Evolutionary conservation across 2,797 vertebrate species (phyloP), one percentile per base, ranked within the genome.

Genomic region (Intellagama lesueurii): DNA sequence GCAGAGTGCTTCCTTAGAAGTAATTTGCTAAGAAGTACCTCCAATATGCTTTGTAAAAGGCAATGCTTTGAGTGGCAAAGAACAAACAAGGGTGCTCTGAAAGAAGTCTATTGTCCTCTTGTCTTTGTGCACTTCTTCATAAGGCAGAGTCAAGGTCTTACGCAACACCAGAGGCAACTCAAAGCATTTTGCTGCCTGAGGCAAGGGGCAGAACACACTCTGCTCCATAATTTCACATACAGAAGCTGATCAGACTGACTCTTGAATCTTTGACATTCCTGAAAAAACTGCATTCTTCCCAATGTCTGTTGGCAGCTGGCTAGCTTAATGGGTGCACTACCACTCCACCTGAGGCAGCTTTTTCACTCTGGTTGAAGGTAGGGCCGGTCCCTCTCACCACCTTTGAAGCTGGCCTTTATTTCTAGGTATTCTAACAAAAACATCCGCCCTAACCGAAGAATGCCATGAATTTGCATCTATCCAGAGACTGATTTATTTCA

Each of bases 1-100:
- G 26, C 24, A 56, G 69, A 81, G 64, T 60, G 40, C 40, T 88
- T 35, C 52, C 52, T 73, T 35, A 32, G 84, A 82, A 85, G 5
- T 52, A 40, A 28, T 80, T 90, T 28, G 17, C 87, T 40, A 80
- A 75, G 88, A 70, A 5, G 0, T 87, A 82, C 79, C 88, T 76
- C 85, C 49, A 16, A 3, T 19, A 16, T 28, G 26, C 11, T 26
- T 83, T 16, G 44, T 56, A 79, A 78, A 80, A 90, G 60, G 68
- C 72, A 47, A 78, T n/a, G 76, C 44, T 77, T 52, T 49, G 28
- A 72, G 6, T 47, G 64, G 70, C 83, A 56, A 3, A 35, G 70
- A 40, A 73, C 6, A 70, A 83, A 72, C 30, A 47, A 8, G 82
- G 44, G 5, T 72, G 73, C 56, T 77, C 32, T n/a, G 73, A 86